Base-by-base conservation (phyloP, 2,797 vertebrate species). In the Loris lydekkerianus region DNA sequence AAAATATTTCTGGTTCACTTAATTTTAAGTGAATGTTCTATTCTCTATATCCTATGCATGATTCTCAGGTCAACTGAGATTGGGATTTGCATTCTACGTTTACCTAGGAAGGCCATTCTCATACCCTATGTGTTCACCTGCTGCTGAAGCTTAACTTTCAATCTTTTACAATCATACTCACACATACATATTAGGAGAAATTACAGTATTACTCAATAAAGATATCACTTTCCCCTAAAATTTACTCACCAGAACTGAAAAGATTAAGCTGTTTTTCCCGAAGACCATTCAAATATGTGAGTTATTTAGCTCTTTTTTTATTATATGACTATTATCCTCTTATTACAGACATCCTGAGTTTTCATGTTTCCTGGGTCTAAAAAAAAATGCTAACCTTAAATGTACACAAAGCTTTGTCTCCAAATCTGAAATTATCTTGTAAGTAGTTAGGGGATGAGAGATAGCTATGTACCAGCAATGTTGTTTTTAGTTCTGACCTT, bases 191-290 rank as follows among this genome's bases (percentile, higher is more conserved):
- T 63, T 21, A 75, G 69, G 37, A n/a, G 60, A 95, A 96, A 95
- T 69, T 86, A 83, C 10, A 80, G 29, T 60, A 53, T 76, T 92
- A 34, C 89, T 90, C 40, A 73, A 77, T 18, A 86, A 7, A 86
- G 69, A 91, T 40, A 93, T 86, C 63, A 84, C 17, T 34, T 76
- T 95, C 27, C n/a, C 78, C 67, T 89, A 89, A 91, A 96, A 87
- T 63, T 58, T 91, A 81, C n/a, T 95, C 84, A 81, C 4, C 34
- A 67, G 23, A 89, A 20, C 46, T 89, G 27, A 88, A 96, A 84
- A 93, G 25, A 78, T 61, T 21, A 96, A 84, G 46, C 14, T 95
- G 18, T 46, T 90, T 78, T 56, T 61, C 23, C 53, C 83, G 53
- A 63, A 63, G n/a, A 86, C 34, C 25, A 31, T 91, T 37, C 82